Base-by-base conservation (phyloP, 2,888 invertebrate genomes). In the Apodemia mormo region DNA sequence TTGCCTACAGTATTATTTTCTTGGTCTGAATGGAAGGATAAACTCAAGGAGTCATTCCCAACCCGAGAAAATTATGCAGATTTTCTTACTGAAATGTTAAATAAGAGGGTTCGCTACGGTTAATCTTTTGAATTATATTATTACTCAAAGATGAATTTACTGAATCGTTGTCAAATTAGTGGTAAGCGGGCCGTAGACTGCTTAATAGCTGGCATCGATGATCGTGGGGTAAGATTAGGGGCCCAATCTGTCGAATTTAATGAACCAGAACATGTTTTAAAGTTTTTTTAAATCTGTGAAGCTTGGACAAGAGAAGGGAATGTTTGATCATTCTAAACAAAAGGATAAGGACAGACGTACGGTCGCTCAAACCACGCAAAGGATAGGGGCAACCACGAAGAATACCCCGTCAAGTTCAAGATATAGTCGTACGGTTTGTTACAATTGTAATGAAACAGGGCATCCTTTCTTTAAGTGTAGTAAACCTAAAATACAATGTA, bases 1-100 rank as follows among this genome's bases (percentile, higher is more conserved):
- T 66, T 76, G 12, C 73, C 78, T 4, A 67, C 74, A 9, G 5
- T 77, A 9, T 5, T 69, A 9, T 65, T 54, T 68, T 70, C 72
- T 30, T 76, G 75, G 75, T 0, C 40, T 1, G 75, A 78, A 67
- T 76, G 76, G 76, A 75, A 77, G 61, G 68, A 12, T 1, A 75
- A 76, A 5, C 6, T 67, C 33, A 37, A 37, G 1, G 73, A 75
- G 61, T 71, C 76, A 5, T 77, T 77, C 56, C 76, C 77, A 0
- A 43, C 54, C 64, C 29, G 56, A 1, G 72, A 77, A 22, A 66
- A 78, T 66, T 77, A 71, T 40, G 77, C 75, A 0, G 74, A 76
- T 30, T 49, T 76, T 10, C 33, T 75, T 8, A 71, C 71, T 2
- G 76, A 76, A 10, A 75, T 76, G 76, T 61, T 76, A 8, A 56